Evolutionary conservation across 2,113 vertebrate species (phyloP), one percentile per base, ranked within the genome.

Genomic region (Neomonachus schauinslandi): DNA sequence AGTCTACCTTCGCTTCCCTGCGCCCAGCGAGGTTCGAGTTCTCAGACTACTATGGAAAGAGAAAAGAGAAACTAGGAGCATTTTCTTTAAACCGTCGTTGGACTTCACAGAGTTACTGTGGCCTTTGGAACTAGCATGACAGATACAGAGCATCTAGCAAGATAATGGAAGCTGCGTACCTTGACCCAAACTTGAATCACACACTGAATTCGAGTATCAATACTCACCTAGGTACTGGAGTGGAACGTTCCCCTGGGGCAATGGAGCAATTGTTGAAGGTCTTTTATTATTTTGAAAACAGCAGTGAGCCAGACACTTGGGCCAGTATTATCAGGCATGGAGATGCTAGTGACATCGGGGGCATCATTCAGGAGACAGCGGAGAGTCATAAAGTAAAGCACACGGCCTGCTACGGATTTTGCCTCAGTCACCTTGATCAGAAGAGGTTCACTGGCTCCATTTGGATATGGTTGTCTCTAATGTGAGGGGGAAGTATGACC

Each of bases 361-460:
- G 99, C 95, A 99, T 99, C 98, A 99, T 99, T 97, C 99, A 99
- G 99, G 99, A 99, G 99, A 99, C 99, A 53, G 99, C 99, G 98
- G 99, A 99, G 99, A 99, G 99, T 98, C 99, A 99, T 95, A 99
- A 99, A 98, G 99, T 99, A 95, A 99, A 99, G 96, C 99, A 99
- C 19, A 99, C 99, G 97, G 99, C 99, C 46, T 99, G 99, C 98
- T 99, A 99, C 7, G 99, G 99, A 82, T 99, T 99, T 57, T 99
- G 99, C 42, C 99, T 99, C 97, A 99, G 99, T 74, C 99, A 99
- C 95, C 98, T 99, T 99, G 99, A 96, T 99, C 99, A 24, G 99
- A 99, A 98, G 99, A 99, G 86, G 98, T 99, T 91, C 99, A 99
- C 98, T 99, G 99, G 99, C 99, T 99, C 7, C 99, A 99, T 96